These are phyloP conservation scores for Palythoa heliodiscus DNA, from an alignment of 92 coral and sea anemone genomes.

Conservation along the genomic window DNA sequence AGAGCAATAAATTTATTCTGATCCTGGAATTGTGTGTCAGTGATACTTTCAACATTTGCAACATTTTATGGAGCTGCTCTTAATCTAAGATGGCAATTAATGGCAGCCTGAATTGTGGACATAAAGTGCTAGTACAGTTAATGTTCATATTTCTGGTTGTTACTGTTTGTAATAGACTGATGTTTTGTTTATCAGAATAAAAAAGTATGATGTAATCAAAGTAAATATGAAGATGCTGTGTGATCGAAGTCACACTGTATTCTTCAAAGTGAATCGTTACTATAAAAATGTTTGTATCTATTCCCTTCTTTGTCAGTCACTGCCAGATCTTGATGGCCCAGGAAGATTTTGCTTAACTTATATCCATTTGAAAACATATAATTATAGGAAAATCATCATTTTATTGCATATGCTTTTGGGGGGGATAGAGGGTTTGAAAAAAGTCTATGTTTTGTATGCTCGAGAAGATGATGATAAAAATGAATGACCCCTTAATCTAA, in stretches of 20 bases:
- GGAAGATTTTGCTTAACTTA: no score
- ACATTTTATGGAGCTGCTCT: constrained; percentile 5
- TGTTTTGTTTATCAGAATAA: not conserved
- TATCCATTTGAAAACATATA: no score
- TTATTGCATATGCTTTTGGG: no score
- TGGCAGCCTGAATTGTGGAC: no score
- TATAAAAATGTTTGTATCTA: not conserved
- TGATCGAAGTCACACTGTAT: not conserved
- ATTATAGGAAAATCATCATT: no score
- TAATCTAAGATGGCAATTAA: not conserved
- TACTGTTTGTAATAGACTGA: not conserved
- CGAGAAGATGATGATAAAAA: no score
- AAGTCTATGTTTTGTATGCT: no score
- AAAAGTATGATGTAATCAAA: not conserved
- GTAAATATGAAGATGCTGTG: not conserved
- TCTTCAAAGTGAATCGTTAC: no score
- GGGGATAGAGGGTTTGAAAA: no score
- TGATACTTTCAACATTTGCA: not conserved
- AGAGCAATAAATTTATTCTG: no score
- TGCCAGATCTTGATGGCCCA: no score
- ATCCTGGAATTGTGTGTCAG: constrained; percentile 13
- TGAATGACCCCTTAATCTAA: not conserved
- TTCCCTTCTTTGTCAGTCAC: not conserved
- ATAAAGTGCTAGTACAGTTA: not conserved
- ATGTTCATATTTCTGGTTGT: not conserved